Percentiles rank a stretch among this genome's conserved stretches.
These are phyloP conservation scores for Sarcophaga variegata DNA, from an alignment of 2,888 invertebrate genomes.

Conservation along the genomic window DNA sequence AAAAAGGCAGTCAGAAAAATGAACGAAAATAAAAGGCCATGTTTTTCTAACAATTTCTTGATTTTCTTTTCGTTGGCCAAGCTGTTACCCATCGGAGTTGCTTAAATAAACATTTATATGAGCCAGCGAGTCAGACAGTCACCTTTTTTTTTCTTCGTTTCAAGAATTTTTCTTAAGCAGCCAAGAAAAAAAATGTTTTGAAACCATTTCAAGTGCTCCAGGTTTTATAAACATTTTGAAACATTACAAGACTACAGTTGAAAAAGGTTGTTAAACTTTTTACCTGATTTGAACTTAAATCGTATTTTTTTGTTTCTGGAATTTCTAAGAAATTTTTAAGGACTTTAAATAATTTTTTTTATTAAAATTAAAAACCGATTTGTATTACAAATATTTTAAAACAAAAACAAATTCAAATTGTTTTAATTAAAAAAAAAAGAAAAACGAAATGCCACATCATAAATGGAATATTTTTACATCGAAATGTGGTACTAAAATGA, in stretches of 20 bases:
- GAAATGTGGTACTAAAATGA: no score
- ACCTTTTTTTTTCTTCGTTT: neutral
- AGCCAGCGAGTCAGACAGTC: constrained; percentile 16
- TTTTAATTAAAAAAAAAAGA: no score
- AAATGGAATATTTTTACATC: no score
- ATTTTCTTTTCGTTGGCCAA: constrained; percentile 15
- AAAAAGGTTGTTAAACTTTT: constrained; percentile 56
- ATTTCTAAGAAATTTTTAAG: no score
- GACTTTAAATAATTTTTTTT: no score
- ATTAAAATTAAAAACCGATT: no score
- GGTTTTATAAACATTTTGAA: constrained; percentile 27
- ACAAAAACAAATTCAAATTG: no score
- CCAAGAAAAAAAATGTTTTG: neutral
- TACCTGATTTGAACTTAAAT: neutral
- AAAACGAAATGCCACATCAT: no score
- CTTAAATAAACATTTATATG: constrained; percentile 59
- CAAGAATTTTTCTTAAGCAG: neutral
- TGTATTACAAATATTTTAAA: no score
- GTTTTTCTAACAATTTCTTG: constrained; percentile 30
- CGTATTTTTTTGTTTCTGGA: no score
- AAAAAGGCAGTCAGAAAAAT: constrained; percentile 9
- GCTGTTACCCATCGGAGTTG: constrained; percentile 35
- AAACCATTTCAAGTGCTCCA: constrained; percentile 59
- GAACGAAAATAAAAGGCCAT: constrained; percentile 41
- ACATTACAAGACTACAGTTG: constrained; percentile 31